Evolutionary conservation across 2,797 vertebrate genomes (phyloP).

Genomic region (Ispidina picta): DNA sequence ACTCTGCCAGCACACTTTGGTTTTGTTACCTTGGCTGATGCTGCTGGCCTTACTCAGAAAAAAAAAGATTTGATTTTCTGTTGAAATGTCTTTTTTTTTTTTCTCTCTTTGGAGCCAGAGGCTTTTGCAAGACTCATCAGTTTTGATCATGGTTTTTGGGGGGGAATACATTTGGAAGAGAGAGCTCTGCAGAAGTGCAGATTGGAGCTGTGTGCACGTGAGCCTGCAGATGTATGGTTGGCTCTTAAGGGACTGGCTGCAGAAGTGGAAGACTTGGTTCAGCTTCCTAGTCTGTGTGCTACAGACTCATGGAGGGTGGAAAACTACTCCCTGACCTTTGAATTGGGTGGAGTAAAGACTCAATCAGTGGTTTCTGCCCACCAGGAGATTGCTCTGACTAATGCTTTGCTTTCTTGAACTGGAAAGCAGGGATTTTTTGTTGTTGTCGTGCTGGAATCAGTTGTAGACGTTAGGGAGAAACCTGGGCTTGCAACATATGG

Average conservation of each 20-base stretch:
- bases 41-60: background rate
- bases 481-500: background rate
- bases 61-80: conserved; percentile 8
- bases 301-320: conserved; percentile 11
- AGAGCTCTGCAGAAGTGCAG: background rate
- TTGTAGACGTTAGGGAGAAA: background rate
- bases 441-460: background rate
- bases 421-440: conserved; percentile 25
- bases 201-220: background rate
- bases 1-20: background rate
- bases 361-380: conserved; percentile 19
- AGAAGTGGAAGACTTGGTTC: conserved; percentile 35
- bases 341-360: conserved; percentile 55
- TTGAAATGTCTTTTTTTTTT: background rate
- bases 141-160: background rate
- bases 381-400: conserved; percentile 35
- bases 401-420: conserved; percentile 20
- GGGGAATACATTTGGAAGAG: background rate
- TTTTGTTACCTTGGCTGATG: conserved; percentile 16
- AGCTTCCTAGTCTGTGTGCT: conserved; percentile 9
- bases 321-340: conserved; percentile 67
- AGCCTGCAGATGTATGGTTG: background rate
- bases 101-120: background rate
- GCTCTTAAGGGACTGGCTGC: background rate
- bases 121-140: conserved; percentile 19